Evolutionary conservation across 1,140 invertebrate genomes (phyloP).

Genomic region (Pygmarrhopalites habei): DNA sequence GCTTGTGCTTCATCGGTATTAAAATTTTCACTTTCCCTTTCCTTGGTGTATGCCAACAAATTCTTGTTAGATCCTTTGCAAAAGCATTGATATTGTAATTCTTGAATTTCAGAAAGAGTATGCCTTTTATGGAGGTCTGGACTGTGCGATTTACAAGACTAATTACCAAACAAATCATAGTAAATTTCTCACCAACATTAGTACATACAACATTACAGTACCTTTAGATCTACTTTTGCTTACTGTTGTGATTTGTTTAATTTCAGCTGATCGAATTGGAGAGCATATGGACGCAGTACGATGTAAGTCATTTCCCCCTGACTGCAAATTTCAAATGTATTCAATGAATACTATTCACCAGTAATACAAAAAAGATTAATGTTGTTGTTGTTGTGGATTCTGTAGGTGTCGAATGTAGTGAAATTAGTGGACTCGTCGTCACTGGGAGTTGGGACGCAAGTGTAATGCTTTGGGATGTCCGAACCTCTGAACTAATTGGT

Average conservation of each 20-base stretch:
- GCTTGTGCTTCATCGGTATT: not conserved
- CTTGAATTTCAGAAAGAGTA: not conserved
- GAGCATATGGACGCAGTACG: not conserved
- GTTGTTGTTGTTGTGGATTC: too few relatives aligned
- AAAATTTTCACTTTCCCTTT: not conserved
- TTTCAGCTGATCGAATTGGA: not conserved
- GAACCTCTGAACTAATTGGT: not conserved
- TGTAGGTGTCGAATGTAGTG: not conserved
- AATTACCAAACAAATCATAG: not conserved
- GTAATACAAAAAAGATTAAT: too few relatives aligned
- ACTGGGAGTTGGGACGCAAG: conserved; percentile 10
- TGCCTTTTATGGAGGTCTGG: not conserved
- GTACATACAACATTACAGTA: not conserved
- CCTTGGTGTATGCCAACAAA: not conserved
- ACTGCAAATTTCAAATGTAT: too few relatives aligned
- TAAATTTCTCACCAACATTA: not conserved
- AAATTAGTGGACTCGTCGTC: not conserved
- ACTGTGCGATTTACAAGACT: not conserved
- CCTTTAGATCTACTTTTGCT: not conserved
- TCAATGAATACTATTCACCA: too few relatives aligned
- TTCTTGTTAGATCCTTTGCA: not conserved
- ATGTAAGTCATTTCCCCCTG: too few relatives aligned
- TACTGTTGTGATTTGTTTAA: not conserved
- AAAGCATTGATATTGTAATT: not conserved
- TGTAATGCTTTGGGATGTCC: not conserved